phyloP scores from a whole-genome alignment of 2,113 vertebrate species.

The Hippocampus zosterae region DNA sequence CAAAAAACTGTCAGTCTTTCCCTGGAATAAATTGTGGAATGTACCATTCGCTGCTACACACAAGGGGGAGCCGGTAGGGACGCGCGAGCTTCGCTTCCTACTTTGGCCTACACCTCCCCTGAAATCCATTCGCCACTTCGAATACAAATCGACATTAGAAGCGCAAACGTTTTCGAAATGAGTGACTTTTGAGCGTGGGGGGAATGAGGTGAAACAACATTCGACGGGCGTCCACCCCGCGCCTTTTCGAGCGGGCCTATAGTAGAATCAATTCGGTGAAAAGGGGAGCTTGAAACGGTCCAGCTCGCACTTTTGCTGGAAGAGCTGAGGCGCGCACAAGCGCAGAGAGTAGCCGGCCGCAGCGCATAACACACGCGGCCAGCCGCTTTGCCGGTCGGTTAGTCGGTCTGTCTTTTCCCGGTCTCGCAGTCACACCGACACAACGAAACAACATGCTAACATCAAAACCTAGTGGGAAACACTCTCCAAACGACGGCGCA shows the following conservation, averaged over 20 bases:
- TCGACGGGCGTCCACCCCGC: slow-evolving; percentile 39
- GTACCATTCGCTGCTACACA: slow-evolving; percentile 65
- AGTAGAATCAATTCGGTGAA: slow-evolving; percentile 84
- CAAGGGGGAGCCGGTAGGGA: slow-evolving; percentile 28
- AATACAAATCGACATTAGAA: rapidly evolving
- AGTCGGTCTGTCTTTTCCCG: background rate
- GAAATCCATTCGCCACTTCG: background rate
- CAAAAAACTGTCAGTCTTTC: slow-evolving; percentile 90
- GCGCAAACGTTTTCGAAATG: rapidly evolving
- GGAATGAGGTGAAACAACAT: rapidly evolving
- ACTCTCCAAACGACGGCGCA: no score
- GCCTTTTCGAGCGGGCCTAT: slow-evolving; percentile 72
- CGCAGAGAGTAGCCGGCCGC: slow-evolving; percentile 53
- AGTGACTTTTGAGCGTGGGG: rapidly evolving
- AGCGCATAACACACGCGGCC: slow-evolving; percentile 47
- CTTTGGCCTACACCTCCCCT: rapidly evolving
- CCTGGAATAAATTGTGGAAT: slow-evolving; percentile 87
- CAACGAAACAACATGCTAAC: background rate
- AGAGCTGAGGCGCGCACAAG: slow-evolving; percentile 65
- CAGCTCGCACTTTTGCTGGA: slow-evolving; percentile 69
- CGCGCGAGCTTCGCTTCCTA: background rate
- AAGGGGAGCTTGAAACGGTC: slow-evolving; percentile 83
- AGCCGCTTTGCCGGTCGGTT: slow-evolving; percentile 19
- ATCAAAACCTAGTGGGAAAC: no score
- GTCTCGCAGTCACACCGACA: background rate